phyloP scores from a whole-genome alignment of 2,888 invertebrate genomes.

The Deilephila porcellus region DNA sequence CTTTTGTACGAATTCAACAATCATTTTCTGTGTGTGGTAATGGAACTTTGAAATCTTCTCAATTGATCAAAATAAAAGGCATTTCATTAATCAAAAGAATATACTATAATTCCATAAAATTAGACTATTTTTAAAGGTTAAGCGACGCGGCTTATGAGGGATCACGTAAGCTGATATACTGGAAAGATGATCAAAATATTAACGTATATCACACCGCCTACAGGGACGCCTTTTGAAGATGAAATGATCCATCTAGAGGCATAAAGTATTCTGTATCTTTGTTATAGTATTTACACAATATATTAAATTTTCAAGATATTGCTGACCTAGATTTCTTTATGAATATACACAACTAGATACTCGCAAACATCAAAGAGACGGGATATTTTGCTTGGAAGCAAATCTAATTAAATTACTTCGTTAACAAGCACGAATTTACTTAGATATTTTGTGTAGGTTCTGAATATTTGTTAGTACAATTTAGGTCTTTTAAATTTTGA shows the following conservation, averaged over 20 bases:
- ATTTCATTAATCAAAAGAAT: no score
- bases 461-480: no score
- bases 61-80: no score
- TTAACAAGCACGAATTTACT: not conserved
- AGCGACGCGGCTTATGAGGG: no score
- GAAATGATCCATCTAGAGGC: not conserved
- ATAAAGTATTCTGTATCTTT: not conserved
- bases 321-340: conserved; percentile 34
- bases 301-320: conserved; percentile 33
- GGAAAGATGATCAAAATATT: conserved; percentile 1
- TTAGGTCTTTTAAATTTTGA: no score
- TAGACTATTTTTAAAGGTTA: no score
- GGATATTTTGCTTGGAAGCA: not conserved
- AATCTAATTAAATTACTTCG: not conserved
- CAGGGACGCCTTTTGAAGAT: not conserved
- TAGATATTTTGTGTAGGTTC: no score
- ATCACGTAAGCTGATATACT: not conserved
- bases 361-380: not conserved
- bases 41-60: no score
- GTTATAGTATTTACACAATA: conserved; percentile 18
- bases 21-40: no score
- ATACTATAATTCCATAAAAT: no score
- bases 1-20: no score
- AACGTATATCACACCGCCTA: conserved; percentile 2
- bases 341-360: not conserved